Conservation (phyloP, 2,113 vertebrate genomes). For the Laticauda laticaudata region DNA sequence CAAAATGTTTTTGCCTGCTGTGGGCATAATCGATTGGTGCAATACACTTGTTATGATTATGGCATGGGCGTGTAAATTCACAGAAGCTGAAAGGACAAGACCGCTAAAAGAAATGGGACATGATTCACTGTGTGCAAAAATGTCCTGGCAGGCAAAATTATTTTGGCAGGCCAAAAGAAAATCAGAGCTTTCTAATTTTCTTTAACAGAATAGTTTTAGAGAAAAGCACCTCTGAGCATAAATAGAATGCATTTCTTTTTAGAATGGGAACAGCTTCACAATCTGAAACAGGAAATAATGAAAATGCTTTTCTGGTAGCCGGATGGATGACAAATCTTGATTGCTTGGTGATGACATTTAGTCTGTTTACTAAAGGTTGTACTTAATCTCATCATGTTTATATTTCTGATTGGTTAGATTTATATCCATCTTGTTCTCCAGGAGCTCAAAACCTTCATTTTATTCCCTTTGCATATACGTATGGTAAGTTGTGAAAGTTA, state of each 20-base stretch:
- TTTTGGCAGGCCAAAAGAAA: not conserved
- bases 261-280: not conserved
- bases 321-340: not conserved
- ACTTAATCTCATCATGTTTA: not conserved
- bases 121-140: not conserved
- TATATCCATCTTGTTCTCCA: not conserved
- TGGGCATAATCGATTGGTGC: not conserved
- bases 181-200: not conserved
- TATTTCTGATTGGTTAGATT: not conserved
- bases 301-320: not conserved
- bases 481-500: not conserved
- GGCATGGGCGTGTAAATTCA: not conserved
- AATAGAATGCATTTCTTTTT: not conserved
- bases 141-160: not conserved
- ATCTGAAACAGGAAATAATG: not conserved
- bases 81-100: not conserved
- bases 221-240: not conserved
- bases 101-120: not conserved
- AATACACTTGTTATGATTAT: not conserved
- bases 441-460: not conserved
- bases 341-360: not conserved
- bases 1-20: not conserved
- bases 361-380: constrained; percentile 12
- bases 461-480: not conserved
- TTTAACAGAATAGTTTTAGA: not conserved